Conservation (phyloP, 2,888 invertebrate genomes). For the Polydrusus cervinus region DNA sequence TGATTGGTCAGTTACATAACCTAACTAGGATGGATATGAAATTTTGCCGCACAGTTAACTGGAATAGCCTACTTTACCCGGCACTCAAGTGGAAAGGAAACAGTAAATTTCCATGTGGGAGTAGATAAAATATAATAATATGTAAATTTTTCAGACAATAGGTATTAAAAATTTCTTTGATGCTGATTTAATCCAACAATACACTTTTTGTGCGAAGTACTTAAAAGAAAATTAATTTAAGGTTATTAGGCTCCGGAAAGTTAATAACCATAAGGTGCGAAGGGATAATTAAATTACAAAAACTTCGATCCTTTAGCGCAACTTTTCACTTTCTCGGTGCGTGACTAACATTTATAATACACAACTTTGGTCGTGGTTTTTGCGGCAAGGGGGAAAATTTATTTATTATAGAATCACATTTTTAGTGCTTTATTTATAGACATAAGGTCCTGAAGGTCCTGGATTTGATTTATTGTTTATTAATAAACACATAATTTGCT, state of each 20-base stretch:
- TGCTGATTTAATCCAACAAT: background rate
- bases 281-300: slow-evolving; percentile 37
- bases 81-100: no score
- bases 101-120: no score
- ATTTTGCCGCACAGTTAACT: no score
- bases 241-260: slow-evolving; percentile 12
- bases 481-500: no score
- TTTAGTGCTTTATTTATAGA: no score
- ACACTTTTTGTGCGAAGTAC: background rate
- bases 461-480: no score
- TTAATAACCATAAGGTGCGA: slow-evolving; percentile 21
- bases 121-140: no score
- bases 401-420: background rate
- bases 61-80: no score
- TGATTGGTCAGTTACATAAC: no score
- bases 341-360: slow-evolving; percentile 37
- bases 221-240: slow-evolving; percentile 8
- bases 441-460: no score
- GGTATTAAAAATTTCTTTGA: background rate
- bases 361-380: background rate
- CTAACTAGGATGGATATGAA: no score
- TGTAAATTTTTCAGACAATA: no score
- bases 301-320: slow-evolving; percentile 32
- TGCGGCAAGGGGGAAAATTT: background rate
- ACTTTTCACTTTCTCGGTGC: slow-evolving; percentile 26